Conservation (phyloP, 2,888 invertebrate genomes). For the Blastobasis adustella region DNA sequence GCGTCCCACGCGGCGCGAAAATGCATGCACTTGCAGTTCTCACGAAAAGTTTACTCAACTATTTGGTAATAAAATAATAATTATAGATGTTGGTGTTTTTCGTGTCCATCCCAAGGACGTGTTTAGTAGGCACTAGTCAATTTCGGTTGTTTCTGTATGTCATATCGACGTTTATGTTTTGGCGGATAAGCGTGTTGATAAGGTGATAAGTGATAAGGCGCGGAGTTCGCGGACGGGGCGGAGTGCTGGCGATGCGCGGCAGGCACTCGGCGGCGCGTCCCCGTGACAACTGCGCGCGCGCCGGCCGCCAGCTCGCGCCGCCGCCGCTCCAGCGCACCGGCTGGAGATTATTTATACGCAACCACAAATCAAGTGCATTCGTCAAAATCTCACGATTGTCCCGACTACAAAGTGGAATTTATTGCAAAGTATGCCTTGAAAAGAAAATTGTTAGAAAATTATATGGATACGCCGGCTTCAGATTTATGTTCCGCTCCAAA, state of each 20-base stretch:
- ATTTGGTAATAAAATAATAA: no score
- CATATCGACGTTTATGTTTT: conserved; percentile 39
- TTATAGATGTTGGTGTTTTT: no score
- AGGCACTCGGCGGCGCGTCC: conserved; percentile 67
- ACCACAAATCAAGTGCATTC: conserved; percentile 43
- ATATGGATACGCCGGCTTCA: no score
- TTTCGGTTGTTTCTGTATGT: conserved; percentile 21
- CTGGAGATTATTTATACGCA: conserved; percentile 58
- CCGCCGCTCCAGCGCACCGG: conserved; percentile 49
- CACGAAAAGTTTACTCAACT: no score
- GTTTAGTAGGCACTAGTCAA: conserved; percentile 23
- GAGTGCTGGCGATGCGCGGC: conserved; percentile 37
- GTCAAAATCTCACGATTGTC: conserved; percentile 39
- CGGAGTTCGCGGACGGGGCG: conserved; percentile 60
- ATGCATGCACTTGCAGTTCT: conserved; percentile 37
- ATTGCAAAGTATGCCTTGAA: conserved; percentile 12
- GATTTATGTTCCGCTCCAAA: no score
- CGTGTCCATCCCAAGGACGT: conserved; percentile 31
- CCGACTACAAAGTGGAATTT: conserved; percentile 15
- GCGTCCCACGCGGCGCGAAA: conserved; percentile 39
- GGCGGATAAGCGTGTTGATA: conserved; percentile 36
- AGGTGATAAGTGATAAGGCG: conserved; percentile 52
- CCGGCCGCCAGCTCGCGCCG: conserved; percentile 26
- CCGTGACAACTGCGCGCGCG: conserved; percentile 59
- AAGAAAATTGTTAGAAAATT: no score